These are phyloP conservation scores for Palaemon carinicauda DNA, from an alignment of 1,140 invertebrate species.

Conservation along the genomic window DNA sequence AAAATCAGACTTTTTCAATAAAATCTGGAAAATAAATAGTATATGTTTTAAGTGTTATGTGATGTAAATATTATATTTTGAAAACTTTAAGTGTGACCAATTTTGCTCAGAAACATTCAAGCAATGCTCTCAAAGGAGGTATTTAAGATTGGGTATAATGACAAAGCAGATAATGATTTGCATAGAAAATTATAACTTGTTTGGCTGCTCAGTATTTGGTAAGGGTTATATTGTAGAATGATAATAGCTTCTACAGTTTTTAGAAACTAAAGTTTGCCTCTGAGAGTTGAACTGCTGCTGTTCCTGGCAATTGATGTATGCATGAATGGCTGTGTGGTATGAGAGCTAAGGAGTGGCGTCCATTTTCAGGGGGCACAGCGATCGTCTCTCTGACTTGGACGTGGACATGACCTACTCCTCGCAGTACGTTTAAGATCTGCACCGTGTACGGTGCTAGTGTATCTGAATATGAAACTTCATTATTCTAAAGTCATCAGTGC, in stretches of 20 bases:
- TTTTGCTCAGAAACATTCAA: too few relatives aligned
- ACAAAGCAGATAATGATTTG: too few relatives aligned
- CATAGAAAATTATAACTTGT: too few relatives aligned
- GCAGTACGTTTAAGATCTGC: conserved; percentile 51
- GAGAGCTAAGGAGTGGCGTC: conserved; percentile 45
- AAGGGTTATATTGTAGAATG: background rate
- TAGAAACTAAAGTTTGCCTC: background rate
- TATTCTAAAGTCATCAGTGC: too few relatives aligned
- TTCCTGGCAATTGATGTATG: conserved; percentile 23
- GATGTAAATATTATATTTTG: too few relatives aligned
- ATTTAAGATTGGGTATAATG: too few relatives aligned
- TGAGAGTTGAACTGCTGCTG: background rate
- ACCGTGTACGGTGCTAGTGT: background rate
- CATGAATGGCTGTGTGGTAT: conserved; percentile 33
- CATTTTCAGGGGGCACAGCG: conserved; percentile 58
- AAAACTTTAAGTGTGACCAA: too few relatives aligned
- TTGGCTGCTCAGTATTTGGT: too few relatives aligned
- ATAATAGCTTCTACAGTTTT: background rate
- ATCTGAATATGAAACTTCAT: background rate
- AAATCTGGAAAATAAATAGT: too few relatives aligned
- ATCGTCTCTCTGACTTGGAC: conserved; percentile 57
- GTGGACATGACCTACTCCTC: conserved; percentile 59
- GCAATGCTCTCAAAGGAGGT: too few relatives aligned
- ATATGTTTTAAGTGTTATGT: too few relatives aligned
- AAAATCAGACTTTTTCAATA: too few relatives aligned